phyloP scores from a whole-genome alignment of 2,888 invertebrate genomes.

The Napeogenes inachia region DNA sequence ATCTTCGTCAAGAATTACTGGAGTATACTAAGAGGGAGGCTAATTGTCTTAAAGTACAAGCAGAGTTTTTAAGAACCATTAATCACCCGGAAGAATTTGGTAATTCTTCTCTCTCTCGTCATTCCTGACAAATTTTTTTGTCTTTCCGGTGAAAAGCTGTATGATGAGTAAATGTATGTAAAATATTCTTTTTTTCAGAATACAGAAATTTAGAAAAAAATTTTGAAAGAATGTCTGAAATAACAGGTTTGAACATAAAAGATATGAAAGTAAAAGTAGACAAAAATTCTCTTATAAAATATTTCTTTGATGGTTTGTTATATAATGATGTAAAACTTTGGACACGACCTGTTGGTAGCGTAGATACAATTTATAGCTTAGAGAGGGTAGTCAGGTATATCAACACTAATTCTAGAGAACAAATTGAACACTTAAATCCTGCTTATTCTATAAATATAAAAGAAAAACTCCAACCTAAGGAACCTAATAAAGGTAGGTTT shows the following conservation, averaged over 20 bases:
- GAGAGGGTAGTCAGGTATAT: conserved; percentile 52
- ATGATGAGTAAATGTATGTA: background rate
- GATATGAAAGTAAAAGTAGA: conserved; percentile 52
- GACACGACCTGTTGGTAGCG: conserved; percentile 45
- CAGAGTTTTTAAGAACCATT: conserved; percentile 57
- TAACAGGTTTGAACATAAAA: conserved; percentile 57
- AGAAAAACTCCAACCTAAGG: conserved; percentile 5
- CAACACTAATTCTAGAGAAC: conserved; percentile 41
- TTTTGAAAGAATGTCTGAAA: conserved; percentile 50
- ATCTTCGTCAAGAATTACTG: conserved; percentile 46
- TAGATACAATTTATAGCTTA: conserved; percentile 51
- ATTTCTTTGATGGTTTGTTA: conserved; percentile 53
- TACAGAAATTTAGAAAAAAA: conserved; percentile 47
- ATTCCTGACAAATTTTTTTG: too few species aligned
- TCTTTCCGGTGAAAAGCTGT: too few species aligned
- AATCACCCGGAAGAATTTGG: conserved; percentile 55
- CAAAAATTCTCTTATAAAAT: conserved; percentile 51
- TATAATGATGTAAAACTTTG: conserved; percentile 48
- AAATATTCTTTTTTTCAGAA: conserved; percentile 42
- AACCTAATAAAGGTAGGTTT: conserved; percentile 16
- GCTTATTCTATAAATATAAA: conserved; percentile 4
- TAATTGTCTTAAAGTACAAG: conserved; percentile 54
- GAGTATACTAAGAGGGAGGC: conserved; percentile 47
- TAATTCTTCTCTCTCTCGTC: conserved; percentile 29
- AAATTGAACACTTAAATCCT: background rate